A percentile compares a stretch with the other conserved stretches of the same genome.
These are phyloP conservation scores for Zaprionus nigranus DNA, from an alignment of 1,140 invertebrate genomes.

Conservation along the genomic window DNA sequence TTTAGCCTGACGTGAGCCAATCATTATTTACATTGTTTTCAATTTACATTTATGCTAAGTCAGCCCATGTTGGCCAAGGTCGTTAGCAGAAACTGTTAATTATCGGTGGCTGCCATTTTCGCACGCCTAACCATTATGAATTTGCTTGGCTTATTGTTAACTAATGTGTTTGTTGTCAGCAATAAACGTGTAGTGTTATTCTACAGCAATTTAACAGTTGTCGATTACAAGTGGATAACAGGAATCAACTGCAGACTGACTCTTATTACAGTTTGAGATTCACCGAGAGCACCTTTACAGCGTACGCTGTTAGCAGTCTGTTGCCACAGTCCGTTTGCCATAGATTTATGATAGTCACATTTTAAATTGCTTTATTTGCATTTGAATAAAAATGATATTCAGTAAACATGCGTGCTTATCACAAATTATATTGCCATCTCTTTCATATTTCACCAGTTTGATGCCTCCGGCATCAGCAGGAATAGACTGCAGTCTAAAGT, in stretches of 20 bases:
- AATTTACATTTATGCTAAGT: constrained; percentile 60
- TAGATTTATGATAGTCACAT: background rate
- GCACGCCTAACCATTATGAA: constrained; percentile 26
- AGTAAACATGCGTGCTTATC: background rate
- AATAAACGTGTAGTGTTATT: background rate
- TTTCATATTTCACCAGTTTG: background rate
- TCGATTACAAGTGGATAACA: background rate
- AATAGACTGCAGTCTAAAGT: background rate
- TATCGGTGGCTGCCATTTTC: constrained; percentile 27
- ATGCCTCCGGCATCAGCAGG: background rate
- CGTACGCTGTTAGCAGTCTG: background rate
- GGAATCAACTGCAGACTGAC: background rate
- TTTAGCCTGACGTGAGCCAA: constrained; percentile 46
- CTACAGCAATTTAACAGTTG: background rate
- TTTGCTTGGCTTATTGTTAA: constrained; percentile 21
- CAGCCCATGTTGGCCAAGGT: constrained; percentile 68
- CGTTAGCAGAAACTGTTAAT: constrained; percentile 44
- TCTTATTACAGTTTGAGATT: background rate
- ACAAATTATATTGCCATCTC: background rate
- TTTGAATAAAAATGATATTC: background rate
- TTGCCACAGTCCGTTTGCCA: background rate
- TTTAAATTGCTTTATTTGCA: background rate
- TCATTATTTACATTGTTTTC: constrained; percentile 54
- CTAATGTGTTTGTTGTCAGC: background rate
- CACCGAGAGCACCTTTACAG: background rate